Evolutionary conservation across 37 sponge, comb jelly and placozoan genomes (phyloP), one percentile per base, ranked within the genome.

Genomic region (Agelas oroides): DNA sequence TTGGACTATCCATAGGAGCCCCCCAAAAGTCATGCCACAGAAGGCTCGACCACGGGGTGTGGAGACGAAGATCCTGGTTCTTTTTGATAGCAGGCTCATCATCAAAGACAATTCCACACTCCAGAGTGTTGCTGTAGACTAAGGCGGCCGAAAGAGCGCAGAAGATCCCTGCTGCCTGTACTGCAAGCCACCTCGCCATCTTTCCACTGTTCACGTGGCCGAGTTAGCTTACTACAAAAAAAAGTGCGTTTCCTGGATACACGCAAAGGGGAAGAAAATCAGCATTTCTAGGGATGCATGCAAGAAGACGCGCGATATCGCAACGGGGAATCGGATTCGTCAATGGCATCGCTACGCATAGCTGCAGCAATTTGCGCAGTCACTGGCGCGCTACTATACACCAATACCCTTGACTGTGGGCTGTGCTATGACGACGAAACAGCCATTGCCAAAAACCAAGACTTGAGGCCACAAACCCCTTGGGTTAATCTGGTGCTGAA

Each of bases 21-120:
- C 98, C 98, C 98, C 98, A 97, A 82, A 93, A 97, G 61, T 97
- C 98, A 76, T 97, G 36, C 65, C 21, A 73, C 30, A 95, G 41
- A 14, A 97, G 80, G 41, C 82, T 90, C 0, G 27, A 61, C 91
- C 89, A 95, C 16, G 91, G 86, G 12, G 95, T 75, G 1, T 40
- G 24, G 2, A 94, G 92, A 14, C 84, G 73, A 28, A 97, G 79
- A 62, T 97, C 98, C 57, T 58, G 13, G 68, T 97, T 97, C 53
- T 64, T 63, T 17, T 61, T 75, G 37, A 97, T 89, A 1, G 98
- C 98, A 33, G 89, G 83, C 25, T 70, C 36, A 82, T 97, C 98
- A 76, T 97, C 98, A 58, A 90, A 95, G 32, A 92, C 92, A 33
- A 97, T 82, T 2, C 73, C 88, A 54, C 85, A 77, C 56, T 90